A percentile compares a stretch with the other conserved stretches of the same genome.
These are phyloP conservation scores for Anniella stebbinsi DNA, from an alignment of 2,797 vertebrate genomes.

Conservation along the genomic window DNA sequence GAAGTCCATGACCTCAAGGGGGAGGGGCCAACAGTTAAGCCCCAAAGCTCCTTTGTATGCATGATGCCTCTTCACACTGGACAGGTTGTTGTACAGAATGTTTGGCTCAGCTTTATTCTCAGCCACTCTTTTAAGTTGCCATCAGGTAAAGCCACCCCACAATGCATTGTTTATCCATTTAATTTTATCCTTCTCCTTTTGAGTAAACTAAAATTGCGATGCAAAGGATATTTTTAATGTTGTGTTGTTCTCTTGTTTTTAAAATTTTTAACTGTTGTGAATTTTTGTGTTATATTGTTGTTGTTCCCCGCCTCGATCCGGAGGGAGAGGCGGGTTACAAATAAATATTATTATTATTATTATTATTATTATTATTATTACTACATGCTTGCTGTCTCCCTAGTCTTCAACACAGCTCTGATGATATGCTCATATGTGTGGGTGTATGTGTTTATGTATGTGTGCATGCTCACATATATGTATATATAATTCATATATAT, in stretches of 20 bases:
- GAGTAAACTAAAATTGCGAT: constrained; percentile 34
- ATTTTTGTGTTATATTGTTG: too few species aligned
- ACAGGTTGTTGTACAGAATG: too few species aligned
- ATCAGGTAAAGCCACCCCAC: background rate
- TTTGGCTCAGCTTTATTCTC: background rate
- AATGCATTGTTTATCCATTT: constrained; percentile 32
- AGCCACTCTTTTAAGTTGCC: background rate
- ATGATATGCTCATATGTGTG: background rate
- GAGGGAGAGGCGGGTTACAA: too few species aligned
- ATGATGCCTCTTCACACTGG: background rate
- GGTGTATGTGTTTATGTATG: background rate
- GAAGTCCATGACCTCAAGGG: background rate
- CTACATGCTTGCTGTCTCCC: background rate
- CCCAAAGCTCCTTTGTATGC: background rate
- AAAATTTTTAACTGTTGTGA: too few species aligned
- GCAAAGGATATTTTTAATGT: too few species aligned
- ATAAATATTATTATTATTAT: too few species aligned
- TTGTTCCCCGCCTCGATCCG: too few species aligned
- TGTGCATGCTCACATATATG: background rate
- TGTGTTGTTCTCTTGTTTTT: too few species aligned
- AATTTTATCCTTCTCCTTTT: constrained; percentile 33
- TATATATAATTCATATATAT: constrained; percentile 22
- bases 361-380: too few species aligned
- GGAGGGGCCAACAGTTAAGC: background rate
- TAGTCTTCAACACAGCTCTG: background rate